Base-by-base conservation (phyloP, 35 echinoderm and acorn worm species). In the Nesometra sesokonis region DNA sequence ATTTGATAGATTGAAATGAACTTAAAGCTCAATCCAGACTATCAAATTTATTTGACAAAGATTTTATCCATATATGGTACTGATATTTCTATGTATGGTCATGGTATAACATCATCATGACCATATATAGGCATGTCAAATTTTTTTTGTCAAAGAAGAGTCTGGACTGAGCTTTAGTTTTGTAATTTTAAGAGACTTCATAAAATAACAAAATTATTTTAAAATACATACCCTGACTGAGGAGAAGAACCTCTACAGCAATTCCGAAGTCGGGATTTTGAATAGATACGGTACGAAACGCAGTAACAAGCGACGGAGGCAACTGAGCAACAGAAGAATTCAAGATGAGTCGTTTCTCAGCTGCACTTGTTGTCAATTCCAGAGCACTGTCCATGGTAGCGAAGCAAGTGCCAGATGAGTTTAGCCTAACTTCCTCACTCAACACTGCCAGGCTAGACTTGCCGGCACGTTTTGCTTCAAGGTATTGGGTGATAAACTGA, bases 221-320 rank as follows among this genome's bases (percentile, higher is more conserved):
- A n/a, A n/a, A n/a, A n/a, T n/a, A n/a, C n/a, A n/a, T 89, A 99
- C 96, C 96, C 90, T 99, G 96, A 47, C 93, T 90, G 15, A 88
- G 81, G 32, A 94, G 34, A 76, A 99, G 76, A 30, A 92, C 89
- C 46, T 99, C 96, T 76, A 94, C 57, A 35, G 88, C 52, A 46
- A 93, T 88, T 36, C 93, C 88, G 32, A 91, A 88, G 40, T 99
- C 96, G 37, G 91, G 87, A 78, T 52, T 92, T 37, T 84, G 77
- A 32, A 92, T 87, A 29, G 96, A 88, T 9, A 99, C 85, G 13
- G 87, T 84, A 47, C 96, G 80, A 39, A 99, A 90, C 76, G 89
- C 84, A 27, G 67, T 32, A 31, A 35, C 89, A 30, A 99, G 46
- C 29, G 90, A 78, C 0, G 89, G 89, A 0, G 96, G 96, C 17